phyloP scores from a whole-genome alignment of 2,888 invertebrate genomes.

The Chydorus sphaericus region DNA sequence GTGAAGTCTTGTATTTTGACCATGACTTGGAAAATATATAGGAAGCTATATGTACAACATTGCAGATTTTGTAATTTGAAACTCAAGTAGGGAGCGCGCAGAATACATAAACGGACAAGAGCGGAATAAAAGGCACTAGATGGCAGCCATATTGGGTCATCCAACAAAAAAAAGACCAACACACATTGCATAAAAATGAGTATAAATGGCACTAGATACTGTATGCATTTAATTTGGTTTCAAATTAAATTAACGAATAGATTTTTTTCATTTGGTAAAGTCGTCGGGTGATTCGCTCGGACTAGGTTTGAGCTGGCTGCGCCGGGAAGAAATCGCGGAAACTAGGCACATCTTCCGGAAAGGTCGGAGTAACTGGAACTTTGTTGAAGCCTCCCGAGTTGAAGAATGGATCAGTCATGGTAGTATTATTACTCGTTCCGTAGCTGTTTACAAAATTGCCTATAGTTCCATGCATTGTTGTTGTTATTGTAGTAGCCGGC shows the following conservation, averaged over 20 bases:
- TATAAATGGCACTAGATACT: neutral
- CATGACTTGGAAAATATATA: too few relatives aligned
- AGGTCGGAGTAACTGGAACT: neutral
- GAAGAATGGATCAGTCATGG: conserved; percentile 5
- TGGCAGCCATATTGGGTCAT: conserved; percentile 4
- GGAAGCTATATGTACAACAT: too few relatives aligned
- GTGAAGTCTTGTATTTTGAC: too few relatives aligned
- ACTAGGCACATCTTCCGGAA: neutral
- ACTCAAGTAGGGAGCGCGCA: too few relatives aligned
- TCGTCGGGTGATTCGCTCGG: conserved; percentile 4
- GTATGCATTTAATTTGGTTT: neutral
- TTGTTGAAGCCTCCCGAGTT: conserved; percentile 2
- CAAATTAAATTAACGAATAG: neutral
- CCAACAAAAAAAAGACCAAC: neutral
- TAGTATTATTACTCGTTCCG: too few relatives aligned
- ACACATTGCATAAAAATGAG: neutral
- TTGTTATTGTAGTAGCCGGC: neutral
- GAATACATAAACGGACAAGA: too few relatives aligned
- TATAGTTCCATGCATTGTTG: neutral
- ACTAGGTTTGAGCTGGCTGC: neutral
- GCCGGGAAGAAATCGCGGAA: conserved; percentile 6
- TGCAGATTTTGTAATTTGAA: too few relatives aligned
- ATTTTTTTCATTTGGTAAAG: neutral
- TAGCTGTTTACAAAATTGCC: conserved; percentile 1
- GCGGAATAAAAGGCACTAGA: conserved; percentile 1